Base-by-base conservation (phyloP, 1,140 invertebrate species). In the Megathymus violae region DNA sequence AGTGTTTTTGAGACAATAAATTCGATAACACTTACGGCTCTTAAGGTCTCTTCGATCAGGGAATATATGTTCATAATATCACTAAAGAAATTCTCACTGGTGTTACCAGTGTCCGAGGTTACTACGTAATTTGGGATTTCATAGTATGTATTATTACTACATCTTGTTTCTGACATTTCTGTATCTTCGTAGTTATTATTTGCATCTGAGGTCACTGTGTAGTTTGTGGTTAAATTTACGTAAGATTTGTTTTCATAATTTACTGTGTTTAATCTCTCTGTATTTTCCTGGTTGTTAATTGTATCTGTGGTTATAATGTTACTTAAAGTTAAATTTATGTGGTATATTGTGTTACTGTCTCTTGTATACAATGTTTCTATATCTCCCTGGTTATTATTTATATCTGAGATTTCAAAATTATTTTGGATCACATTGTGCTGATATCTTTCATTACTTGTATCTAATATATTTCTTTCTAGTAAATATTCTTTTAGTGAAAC, bases 51-150 rank as follows among this genome's bases (percentile, higher is more conserved):
- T 46, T 58, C 54, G 10, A 58, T 58, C 7, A 58, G 40, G 5
- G 40, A 44, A 58, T 44, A 58, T 4, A 58, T 46, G 15, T 44
- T 58, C 40, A 44, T 31, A 1, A 58, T 58, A 15, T 58, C 52
- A 44, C 6, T 58, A n/a, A 58, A 40, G 15, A 44, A 58, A 31
- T 54, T 38, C 15, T 41, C 38, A 6, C 25, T 11, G 10, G 11
- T 54, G 17, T 58, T 58, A 34, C 52, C 52, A 11, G 40, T 44
- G 3, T 44, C 25, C 11, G 52, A 44, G 27, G 22, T 44, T 10
- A 58, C 31, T 0, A 44, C 10, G 11, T 58, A 58, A 34, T 31
- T 44, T 34, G 52, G 52, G 16, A 5, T 44, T 27, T 10, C 11
- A 19, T 43, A 15, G 6, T 22, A 22, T 5, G 25, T 44, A 17